Evolutionary conservation across 2,888 invertebrate species (phyloP).

Genomic region (Meloe dianella): DNA sequence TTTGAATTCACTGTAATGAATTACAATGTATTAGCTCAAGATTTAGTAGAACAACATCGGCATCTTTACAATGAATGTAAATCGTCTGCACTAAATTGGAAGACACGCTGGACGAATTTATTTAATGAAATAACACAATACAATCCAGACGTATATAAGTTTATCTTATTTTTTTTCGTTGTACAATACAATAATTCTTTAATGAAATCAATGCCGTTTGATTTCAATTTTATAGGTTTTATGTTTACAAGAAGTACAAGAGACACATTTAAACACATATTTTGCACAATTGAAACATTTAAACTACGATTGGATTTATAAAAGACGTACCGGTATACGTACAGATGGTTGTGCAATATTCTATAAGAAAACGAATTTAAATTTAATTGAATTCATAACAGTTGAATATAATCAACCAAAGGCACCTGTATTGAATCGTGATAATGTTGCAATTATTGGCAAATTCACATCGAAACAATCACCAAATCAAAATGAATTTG

Average conservation of each 20-base stretch:
- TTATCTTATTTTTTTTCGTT: too few species aligned
- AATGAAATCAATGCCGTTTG: too few species aligned
- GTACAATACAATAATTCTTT: too few species aligned
- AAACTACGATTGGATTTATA: slow-evolving; percentile 74
- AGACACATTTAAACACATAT: slow-evolving; percentile 68
- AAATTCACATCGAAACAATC: slow-evolving; percentile 68
- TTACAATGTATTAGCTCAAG: slow-evolving; percentile 90
- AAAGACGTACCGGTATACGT: slow-evolving; percentile 80
- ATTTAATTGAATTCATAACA: slow-evolving; percentile 67
- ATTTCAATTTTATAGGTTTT: slow-evolving; percentile 67
- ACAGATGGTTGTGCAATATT: slow-evolving; percentile 92
- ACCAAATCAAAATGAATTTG: slow-evolving; percentile 64
- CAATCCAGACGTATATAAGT: slow-evolving; percentile 66
- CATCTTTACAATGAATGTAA: slow-evolving; percentile 74
- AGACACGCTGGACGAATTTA: slow-evolving; percentile 66
- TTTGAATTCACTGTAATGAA: slow-evolving; percentile 74
- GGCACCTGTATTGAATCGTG: slow-evolving; percentile 75
- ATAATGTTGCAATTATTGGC: slow-evolving; percentile 86
- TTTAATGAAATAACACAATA: slow-evolving; percentile 65
- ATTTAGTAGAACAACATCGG: slow-evolving; percentile 74
- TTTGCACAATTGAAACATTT: slow-evolving; percentile 61
- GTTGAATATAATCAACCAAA: slow-evolving; percentile 75
- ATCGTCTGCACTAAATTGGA: slow-evolving; percentile 71
- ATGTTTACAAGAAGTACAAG: slow-evolving; percentile 91
- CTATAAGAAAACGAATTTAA: slow-evolving; percentile 72